These are phyloP conservation scores for Bubalus kerabau DNA, from an alignment of 2,113 vertebrate genomes.

Conservation along the genomic window DNA sequence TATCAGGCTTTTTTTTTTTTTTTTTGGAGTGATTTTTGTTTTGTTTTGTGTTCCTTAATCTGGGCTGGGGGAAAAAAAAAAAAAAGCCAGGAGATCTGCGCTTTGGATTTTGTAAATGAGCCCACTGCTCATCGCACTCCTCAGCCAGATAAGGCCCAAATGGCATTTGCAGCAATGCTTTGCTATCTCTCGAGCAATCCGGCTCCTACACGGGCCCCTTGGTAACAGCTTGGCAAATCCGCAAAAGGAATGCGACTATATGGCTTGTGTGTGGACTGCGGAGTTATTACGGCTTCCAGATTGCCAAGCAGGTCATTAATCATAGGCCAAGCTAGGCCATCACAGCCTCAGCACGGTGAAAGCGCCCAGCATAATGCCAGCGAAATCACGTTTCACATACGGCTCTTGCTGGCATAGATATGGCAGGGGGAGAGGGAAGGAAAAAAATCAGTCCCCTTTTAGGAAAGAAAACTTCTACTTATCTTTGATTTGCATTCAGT, in stretches of 20 bases:
- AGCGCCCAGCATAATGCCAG: constrained; percentile 84
- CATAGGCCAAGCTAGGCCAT: constrained; percentile 89
- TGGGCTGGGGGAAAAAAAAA: constrained; percentile 48
- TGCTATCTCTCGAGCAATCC: constrained; percentile 87
- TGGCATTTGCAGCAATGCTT: constrained; percentile 85
- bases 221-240: constrained; percentile 89
- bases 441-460: constrained; percentile 83
- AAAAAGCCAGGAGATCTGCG: constrained; percentile 73
- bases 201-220: constrained; percentile 82
- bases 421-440: constrained; percentile 79
- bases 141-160: constrained; percentile 83
- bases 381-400: constrained; percentile 90
- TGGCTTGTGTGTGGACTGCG: constrained; percentile 84
- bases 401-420: constrained; percentile 87
- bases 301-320: constrained; percentile 91
- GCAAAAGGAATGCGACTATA: constrained; percentile 88
- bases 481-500: constrained; percentile 92
- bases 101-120: constrained; percentile 84
- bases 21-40: constrained; percentile 30
- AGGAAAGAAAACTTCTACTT: constrained; percentile 91
- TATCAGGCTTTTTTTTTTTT: constrained; percentile 59
- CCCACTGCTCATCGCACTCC: constrained; percentile 74
- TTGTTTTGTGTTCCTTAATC: constrained; percentile 65
- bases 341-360: constrained; percentile 81
- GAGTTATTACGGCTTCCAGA: constrained; percentile 89